Base-by-base conservation (phyloP, 2,888 invertebrate species). In the Polylopha cassiicola region DNA sequence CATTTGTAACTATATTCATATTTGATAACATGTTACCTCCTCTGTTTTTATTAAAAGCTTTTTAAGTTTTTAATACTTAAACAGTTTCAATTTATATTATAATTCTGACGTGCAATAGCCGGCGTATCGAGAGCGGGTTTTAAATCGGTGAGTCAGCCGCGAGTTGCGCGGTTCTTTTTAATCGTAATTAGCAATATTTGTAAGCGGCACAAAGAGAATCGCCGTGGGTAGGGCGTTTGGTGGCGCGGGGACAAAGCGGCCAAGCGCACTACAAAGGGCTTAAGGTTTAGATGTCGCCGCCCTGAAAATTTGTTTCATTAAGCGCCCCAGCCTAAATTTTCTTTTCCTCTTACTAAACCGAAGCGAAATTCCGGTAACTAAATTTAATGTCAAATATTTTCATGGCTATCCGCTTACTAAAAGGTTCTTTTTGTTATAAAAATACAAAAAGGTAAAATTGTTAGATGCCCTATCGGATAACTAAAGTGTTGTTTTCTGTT, bases 241-340 rank as follows among this genome's bases (percentile, higher is more conserved):
- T n/a, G n/a, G 70, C 65, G 70, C 61, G 62, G 55, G 63, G 61
- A 73, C 78, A 76, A 79, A 75, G 72, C 71, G 60, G 44, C 48
- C 57, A 55, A 50, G 44, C 61, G 60, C 71, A 73, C 75, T 74
- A 81, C 82, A 82, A 82, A 82, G 78, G 74, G 70, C 73, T 75
- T 71, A 75, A 73, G 74, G 74, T 73, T 78, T 78, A 77, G 77
- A 79, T 72, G 79, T 75, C 72, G 66, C 75, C 67, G 66, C 73
- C 73, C 73, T 67, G 72, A 73, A 80, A 82, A 79, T 84, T 80
- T 77, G 81, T 80, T 80, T 80, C 81, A 82, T 80, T 81, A 76
- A 75, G 64, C 73, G 68, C 58, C 58, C 66, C 64, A 60, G 58
- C 66, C 75, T 56, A 66, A 72, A 74, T 71, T 77, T 76, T 73